Conservation (phyloP, 2,888 invertebrate genomes). For the Eucriotettix oculatus region DNA sequence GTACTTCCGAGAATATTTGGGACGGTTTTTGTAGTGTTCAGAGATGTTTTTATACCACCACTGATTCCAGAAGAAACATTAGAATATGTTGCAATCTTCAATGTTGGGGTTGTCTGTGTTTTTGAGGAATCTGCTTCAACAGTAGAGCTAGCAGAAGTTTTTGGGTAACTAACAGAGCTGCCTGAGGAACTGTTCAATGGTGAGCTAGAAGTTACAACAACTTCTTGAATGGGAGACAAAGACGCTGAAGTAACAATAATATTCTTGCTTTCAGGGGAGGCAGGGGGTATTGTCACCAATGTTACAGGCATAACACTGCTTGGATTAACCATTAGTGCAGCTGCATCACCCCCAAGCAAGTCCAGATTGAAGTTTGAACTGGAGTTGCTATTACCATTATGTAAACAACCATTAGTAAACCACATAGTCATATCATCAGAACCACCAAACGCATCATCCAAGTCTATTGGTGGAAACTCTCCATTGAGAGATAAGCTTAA, state of each 20-base stretch:
- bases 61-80: neutral
- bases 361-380: constrained; percentile 51
- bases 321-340: constrained; percentile 74
- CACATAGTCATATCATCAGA: constrained; percentile 12
- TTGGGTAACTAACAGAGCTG: neutral
- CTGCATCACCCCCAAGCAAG: constrained; percentile 47
- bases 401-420: constrained; percentile 17
- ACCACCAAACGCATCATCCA: constrained; percentile 38
- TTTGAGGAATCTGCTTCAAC: neutral
- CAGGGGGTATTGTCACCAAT: constrained; percentile 10
- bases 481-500: constrained; percentile 21
- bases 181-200: neutral
- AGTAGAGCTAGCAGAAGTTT: neutral
- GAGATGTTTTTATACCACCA: neutral
- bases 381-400: constrained; percentile 36
- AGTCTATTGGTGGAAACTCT: constrained; percentile 45
- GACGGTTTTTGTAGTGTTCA: constrained; percentile 2
- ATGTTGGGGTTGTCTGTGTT: neutral
- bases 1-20: constrained; percentile 4
- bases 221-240: constrained; percentile 1
- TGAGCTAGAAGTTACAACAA: neutral
- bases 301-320: constrained; percentile 73
- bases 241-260: neutral
- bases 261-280: neutral
- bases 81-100: neutral